Conservation (phyloP, 2,113 vertebrate genomes). For the Colistium nudipinnis region DNA sequence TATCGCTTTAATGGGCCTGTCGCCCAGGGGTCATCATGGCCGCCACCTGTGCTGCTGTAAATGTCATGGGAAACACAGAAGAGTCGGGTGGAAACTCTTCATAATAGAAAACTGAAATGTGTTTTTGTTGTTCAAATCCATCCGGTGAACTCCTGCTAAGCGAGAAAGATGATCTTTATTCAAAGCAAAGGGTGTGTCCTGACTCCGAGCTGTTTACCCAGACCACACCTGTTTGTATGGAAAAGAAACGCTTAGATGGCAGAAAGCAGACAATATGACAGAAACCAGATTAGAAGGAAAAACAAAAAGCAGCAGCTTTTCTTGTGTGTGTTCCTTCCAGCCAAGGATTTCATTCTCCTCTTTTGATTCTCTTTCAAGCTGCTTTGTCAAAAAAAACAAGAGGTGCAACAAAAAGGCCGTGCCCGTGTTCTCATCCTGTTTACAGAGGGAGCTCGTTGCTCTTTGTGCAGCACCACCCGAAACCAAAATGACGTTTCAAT, state of each 20-base stretch:
- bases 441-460: constrained; percentile 22
- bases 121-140: not conserved
- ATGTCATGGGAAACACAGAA: too few species aligned
- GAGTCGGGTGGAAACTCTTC: too few species aligned
- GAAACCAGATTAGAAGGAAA: constrained; percentile 45
- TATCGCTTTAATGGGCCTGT: constrained; percentile 57
- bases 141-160: constrained; percentile 9
- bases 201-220: constrained; percentile 43
- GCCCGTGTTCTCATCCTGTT: constrained; percentile 33
- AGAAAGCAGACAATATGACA: constrained; percentile 33
- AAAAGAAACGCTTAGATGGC: constrained; percentile 32
- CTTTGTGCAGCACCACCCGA: constrained; percentile 4
- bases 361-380: constrained; percentile 15
- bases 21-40: constrained; percentile 56
- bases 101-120: too few species aligned
- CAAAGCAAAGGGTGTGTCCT: constrained; percentile 48
- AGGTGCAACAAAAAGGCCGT: constrained; percentile 15
- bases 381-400: not conserved
- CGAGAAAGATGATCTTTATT: constrained; percentile 30
- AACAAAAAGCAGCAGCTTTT: too few species aligned
- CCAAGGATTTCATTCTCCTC: constrained; percentile 7
- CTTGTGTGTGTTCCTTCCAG: constrained; percentile 16
- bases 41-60: constrained; percentile 9
- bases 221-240: constrained; percentile 53
- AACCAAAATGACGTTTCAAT: not conserved